Base-by-base conservation (phyloP, 2,888 invertebrate species). In the Cryptocephalus primarius region DNA sequence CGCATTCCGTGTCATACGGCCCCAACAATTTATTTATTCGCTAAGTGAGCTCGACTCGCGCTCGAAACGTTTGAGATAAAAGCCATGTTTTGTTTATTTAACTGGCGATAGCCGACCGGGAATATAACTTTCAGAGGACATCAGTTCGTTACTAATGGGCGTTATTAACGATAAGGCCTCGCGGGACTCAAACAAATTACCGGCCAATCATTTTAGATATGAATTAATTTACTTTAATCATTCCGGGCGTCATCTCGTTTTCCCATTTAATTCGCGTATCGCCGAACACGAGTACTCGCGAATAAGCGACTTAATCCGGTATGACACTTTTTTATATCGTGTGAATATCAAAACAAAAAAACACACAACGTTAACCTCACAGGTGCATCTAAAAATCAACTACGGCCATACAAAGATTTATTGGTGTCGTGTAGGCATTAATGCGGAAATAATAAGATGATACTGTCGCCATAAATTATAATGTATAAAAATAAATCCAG, bases 41-140 rank as follows among this genome's bases (percentile, higher is more conserved):
- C 63, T 66, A 67, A 68, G 63, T 62, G 62, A 60, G 58, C 55
- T 49, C 60, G 66, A 66, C 64, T 62, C 58, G 55, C 60, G 54
- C 57, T 60, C 56, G 56, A 36, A 62, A 60, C 63, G 64, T 64
- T 66, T 63, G 60, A 67, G 66, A 67, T 67, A 66, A 67, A 62
- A 64, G 60, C 55, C 63, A 57, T 66, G 65, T 66, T 59, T 57
- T 54, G 55, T 65, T 63, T 61, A 60, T 64, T 64, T 61, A 60
- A 58, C 52, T 55, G 57, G 57, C 58, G 62, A 62, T 61, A 61
- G 55, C 46, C 49, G 49, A 52, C 45, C 50, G 49, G 51, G 58
- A 57, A 56, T 60, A 60, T 60, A 60, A 59, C 61, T 62, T 61
- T 58, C 56, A 56, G 55, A 49, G 54, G 55, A 57, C 55, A 50